Conservation (phyloP, 1,140 invertebrate species). For the Eueides isabella region DNA sequence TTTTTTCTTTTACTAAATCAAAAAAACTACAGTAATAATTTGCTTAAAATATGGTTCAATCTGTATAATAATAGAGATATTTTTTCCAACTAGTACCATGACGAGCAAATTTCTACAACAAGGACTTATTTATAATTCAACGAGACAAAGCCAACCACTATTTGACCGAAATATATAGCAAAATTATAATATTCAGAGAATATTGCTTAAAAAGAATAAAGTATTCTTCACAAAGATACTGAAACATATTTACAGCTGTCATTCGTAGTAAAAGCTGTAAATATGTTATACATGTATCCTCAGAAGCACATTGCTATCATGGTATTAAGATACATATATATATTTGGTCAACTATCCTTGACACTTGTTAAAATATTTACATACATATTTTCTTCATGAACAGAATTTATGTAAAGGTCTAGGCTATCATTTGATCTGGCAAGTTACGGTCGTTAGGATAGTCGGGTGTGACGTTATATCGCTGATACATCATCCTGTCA, state of each 20-base stretch:
- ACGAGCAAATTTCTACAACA: neutral
- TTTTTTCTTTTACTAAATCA: neutral
- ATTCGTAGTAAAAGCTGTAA: neutral
- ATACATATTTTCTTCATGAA: neutral
- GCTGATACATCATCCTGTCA: conserved; percentile 17
- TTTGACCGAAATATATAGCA: neutral
- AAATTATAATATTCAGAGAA: neutral
- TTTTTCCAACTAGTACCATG: no score
- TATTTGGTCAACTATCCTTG: neutral
- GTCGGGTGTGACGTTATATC: neutral
- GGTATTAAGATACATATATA: neutral
- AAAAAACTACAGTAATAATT: neutral
- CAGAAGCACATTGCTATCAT: neutral
- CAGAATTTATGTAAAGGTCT: conserved; percentile 3
- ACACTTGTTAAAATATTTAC: conserved; percentile 19
- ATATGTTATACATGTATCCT: neutral
- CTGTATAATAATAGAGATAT: neutral
- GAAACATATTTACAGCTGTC: no score
- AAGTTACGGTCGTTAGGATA: conserved; percentile 4
- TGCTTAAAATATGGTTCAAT: neutral
- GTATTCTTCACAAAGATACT: no score
- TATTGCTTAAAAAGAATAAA: neutral
- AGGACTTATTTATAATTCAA: neutral
- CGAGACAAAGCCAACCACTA: neutral
- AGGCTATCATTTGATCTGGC: conserved; percentile 1